phyloP scores from a whole-genome alignment of 2,888 invertebrate genomes.

The Prenolepis imparis region DNA sequence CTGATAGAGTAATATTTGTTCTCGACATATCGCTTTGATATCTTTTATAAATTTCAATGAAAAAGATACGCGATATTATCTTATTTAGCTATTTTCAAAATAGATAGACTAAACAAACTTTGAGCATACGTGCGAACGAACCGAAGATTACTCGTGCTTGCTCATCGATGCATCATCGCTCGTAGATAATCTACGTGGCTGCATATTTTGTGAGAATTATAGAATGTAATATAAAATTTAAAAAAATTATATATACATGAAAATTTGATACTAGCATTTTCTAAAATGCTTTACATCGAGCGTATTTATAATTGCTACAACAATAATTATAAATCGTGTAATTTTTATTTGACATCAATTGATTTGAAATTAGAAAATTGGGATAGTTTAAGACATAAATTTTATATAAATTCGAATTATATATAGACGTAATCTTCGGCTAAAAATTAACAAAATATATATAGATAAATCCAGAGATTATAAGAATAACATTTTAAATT shows the following conservation, averaged over 20 bases:
- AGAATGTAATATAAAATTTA: too few relatives aligned
- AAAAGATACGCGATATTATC: conserved; percentile 63
- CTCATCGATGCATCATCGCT: conserved; percentile 66
- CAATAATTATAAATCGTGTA: not conserved
- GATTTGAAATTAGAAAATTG: not conserved
- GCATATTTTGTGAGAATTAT: conserved; percentile 10
- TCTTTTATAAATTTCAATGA: conserved; percentile 59
- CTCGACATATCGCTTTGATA: conserved; percentile 24
- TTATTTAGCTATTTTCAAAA: conserved; percentile 60
- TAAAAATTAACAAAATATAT: not conserved
- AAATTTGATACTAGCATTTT: not conserved
- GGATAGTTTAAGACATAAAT: not conserved
- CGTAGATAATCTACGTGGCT: conserved; percentile 58
- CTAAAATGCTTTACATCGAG: not conserved
- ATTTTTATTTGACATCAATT: not conserved
- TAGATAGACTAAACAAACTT: conserved; percentile 65
- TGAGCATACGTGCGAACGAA: conserved; percentile 54
- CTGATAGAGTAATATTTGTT: conserved; percentile 36
- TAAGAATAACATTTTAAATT: not conserved
- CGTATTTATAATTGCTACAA: not conserved
- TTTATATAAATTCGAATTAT: not conserved
- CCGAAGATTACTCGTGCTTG: conserved; percentile 67
- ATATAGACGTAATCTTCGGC: not conserved
- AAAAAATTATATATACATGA: not conserved
- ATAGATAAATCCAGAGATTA: not conserved